A percentile compares a stretch with the other conserved stretches of the same genome.
Evolutionary conservation across 2,888 invertebrate genomes (phyloP).

Genomic region (Macrosoma leucophasiata): DNA sequence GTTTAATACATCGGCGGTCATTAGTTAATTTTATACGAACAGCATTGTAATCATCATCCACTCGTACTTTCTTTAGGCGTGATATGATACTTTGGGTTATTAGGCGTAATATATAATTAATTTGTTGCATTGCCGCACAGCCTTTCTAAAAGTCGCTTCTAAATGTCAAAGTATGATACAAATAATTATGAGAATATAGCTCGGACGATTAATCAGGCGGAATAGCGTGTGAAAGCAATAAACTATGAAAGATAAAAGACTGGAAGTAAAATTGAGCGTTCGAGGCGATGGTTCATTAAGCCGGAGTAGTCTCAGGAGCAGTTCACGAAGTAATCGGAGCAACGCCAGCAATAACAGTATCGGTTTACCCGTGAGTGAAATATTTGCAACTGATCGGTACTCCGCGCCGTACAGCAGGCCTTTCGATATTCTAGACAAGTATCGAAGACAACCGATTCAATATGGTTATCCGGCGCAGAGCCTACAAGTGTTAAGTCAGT

Average conservation of each 20-base stretch:
- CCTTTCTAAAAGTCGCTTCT: constrained; percentile 31
- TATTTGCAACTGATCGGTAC: constrained; percentile 63
- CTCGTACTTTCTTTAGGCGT: constrained; percentile 57
- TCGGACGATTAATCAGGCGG: constrained; percentile 3
- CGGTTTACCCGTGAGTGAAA: constrained; percentile 56
- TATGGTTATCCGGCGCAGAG: constrained; percentile 63
- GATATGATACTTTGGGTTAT: constrained; percentile 38
- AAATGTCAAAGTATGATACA: constrained; percentile 13
- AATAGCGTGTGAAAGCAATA: constrained; percentile 21
- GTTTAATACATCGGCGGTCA: constrained; percentile 52
- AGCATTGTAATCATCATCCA: constrained; percentile 46
- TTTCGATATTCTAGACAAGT: constrained; percentile 58
- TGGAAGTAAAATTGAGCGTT: constrained; percentile 66
- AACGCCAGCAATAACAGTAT: constrained; percentile 48
- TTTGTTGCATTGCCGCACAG: constrained; percentile 35
- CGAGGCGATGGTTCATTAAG: constrained; percentile 65
- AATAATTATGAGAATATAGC: constrained; percentile 6
- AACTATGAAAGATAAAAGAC: constrained; percentile 67
- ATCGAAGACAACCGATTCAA: constrained; percentile 50
- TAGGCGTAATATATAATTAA: constrained; percentile 42
- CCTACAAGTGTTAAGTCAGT: constrained; percentile 54
- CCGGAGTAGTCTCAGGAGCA: constrained; percentile 56
- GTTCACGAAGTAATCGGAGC: constrained; percentile 58
- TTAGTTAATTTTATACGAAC: constrained; percentile 55
- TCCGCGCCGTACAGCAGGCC: constrained; percentile 55